These are phyloP conservation scores for Mnemiopsis leidyi DNA, from an alignment of 37 sponge, comb jelly and placozoan genomes.

Conservation along the genomic window DNA sequence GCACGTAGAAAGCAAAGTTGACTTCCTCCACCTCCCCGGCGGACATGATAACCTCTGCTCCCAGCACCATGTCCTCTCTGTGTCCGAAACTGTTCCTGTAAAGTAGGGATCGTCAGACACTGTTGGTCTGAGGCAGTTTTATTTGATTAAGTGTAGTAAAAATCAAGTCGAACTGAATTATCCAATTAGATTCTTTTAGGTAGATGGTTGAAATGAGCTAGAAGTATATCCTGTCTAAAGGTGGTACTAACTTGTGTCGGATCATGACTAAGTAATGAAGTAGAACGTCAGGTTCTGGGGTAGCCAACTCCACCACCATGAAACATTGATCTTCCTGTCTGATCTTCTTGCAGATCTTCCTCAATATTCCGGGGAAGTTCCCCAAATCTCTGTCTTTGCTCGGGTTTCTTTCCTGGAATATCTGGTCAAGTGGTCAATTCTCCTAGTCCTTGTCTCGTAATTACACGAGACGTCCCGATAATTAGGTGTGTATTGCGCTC, in stretches of 20 bases:
- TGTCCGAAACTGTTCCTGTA: not conserved
- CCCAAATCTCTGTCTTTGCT: not conserved
- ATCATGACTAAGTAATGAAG: constrained; percentile 36
- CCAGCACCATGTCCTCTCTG: not conserved
- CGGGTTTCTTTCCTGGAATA: not conserved
- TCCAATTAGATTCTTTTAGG: no score
- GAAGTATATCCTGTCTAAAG: no score
- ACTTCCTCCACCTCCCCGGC: not conserved
- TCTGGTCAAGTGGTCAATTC: not conserved
- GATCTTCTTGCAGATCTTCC: constrained; percentile 44
- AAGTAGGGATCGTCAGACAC: no score
- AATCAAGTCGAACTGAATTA: no score
- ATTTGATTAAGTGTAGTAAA: no score
- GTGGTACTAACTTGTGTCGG: constrained; percentile 29
- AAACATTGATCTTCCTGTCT: not conserved
- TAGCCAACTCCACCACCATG: constrained; percentile 46
- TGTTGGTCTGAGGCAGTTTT: no score
- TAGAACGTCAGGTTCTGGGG: not conserved
- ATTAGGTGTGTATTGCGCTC: not conserved
- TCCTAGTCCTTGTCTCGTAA: not conserved
- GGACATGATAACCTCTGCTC: not conserved
- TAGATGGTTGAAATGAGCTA: no score
- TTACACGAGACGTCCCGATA: not conserved
- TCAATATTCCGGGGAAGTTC: not conserved
- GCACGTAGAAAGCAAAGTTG: not conserved